These are phyloP conservation scores for Itoplectis maculator DNA, from an alignment of 2,888 invertebrate genomes.

Conservation along the genomic window DNA sequence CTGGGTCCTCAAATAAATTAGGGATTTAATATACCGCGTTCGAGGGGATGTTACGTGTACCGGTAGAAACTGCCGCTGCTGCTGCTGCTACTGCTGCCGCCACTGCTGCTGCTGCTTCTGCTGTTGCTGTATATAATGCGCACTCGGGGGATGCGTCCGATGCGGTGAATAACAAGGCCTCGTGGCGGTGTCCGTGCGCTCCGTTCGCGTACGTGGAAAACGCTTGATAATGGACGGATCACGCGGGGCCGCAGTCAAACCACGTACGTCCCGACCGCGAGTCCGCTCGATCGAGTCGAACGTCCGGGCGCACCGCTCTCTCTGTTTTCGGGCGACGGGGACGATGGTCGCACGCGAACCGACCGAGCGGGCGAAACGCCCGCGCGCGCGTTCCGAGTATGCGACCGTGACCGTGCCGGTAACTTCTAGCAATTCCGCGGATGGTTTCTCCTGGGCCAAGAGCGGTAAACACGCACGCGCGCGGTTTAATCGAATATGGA, in stretches of 20 bases:
- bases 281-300: conserved; percentile 16
- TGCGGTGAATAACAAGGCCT: conserved; percentile 50
- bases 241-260: conserved; percentile 29
- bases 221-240: conserved; percentile 51
- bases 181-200: too few species aligned
- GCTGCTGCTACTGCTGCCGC: too few species aligned
- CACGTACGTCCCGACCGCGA: conserved; percentile 39
- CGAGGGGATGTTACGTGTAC: not conserved
- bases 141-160: conserved; percentile 28
- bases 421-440: conserved; percentile 26
- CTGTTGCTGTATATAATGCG: too few species aligned
- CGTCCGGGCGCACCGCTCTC: conserved; percentile 17
- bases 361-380: too few species aligned
- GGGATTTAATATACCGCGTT: conserved; percentile 5
- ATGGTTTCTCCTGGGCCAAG: conserved; percentile 26
- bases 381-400: not conserved
- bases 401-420: conserved; percentile 12
- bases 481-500: conserved; percentile 47
- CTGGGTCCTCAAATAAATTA: conserved; percentile 24
- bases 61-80: not conserved
- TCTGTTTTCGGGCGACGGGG: conserved; percentile 16
- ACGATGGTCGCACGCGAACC: too few species aligned
- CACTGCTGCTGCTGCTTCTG: too few species aligned
- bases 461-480: conserved; percentile 17
- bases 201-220: conserved; percentile 27